These are phyloP conservation scores for Timandra comae DNA, from an alignment of 2,888 invertebrate species.

Conservation along the genomic window DNA sequence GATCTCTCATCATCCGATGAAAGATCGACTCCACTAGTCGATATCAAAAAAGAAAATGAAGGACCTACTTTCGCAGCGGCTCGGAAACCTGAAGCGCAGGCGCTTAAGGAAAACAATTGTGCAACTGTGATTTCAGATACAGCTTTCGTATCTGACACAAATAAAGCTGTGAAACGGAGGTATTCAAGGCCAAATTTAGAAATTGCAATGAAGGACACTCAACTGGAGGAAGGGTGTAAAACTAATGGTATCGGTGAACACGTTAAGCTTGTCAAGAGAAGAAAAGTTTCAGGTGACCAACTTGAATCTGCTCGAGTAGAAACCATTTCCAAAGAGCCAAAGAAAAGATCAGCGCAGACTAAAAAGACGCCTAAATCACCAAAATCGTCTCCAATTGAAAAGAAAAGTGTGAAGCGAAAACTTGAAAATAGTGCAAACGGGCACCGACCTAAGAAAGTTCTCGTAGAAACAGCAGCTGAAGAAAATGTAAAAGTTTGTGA, in stretches of 20 bases:
- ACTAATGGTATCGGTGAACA: constrained; percentile 73
- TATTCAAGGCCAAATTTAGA: constrained; percentile 67
- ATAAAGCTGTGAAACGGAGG: constrained; percentile 60
- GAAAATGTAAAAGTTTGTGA: constrained; percentile 36
- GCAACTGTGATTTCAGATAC: constrained; percentile 30
- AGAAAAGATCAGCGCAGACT: constrained; percentile 43
- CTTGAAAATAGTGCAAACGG: constrained; percentile 34
- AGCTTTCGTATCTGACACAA: constrained; percentile 37
- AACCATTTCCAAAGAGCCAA: constrained; percentile 48
- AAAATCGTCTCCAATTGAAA: constrained; percentile 33
- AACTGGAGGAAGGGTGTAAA: constrained; percentile 62
- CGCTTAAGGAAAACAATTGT: constrained; percentile 59
- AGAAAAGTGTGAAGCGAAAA: constrained; percentile 68
- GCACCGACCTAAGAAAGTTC: constrained; percentile 46
- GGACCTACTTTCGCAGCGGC: constrained; percentile 53
- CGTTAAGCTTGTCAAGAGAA: constrained; percentile 70
- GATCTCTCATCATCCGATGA: constrained; percentile 71
- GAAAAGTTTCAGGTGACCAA: constrained; percentile 69
- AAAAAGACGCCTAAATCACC: constrained; percentile 47
- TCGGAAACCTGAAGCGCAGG: constrained; percentile 62
- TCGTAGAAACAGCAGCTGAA: constrained; percentile 41
- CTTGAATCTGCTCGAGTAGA: constrained; percentile 41
- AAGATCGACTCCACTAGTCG: constrained; percentile 59
- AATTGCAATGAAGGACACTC: constrained; percentile 68
- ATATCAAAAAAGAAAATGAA: constrained; percentile 69